Percentiles rank a stretch among this genome's conserved stretches.
These are phyloP conservation scores for Tricholaema leucomelas DNA, from an alignment of 2,113 vertebrate species.

Conservation along the genomic window DNA sequence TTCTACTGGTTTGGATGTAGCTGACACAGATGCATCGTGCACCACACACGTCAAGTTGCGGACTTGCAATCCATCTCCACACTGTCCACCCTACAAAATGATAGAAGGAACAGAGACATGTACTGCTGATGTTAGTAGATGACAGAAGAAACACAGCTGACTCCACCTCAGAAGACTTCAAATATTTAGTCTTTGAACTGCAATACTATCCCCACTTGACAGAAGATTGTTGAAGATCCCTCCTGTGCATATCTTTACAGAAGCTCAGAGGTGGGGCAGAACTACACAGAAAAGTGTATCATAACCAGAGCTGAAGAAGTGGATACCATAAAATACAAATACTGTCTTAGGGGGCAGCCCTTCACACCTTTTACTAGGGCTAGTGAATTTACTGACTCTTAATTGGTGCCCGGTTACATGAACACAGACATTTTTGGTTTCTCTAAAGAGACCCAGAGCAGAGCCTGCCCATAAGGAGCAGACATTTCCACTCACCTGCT, in stretches of 20 bases:
- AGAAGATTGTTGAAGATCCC: not conserved
- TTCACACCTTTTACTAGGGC: not conserved
- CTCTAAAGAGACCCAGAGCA: not conserved
- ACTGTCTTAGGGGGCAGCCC: not conserved
- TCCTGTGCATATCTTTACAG: not conserved
- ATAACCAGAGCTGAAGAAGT: not conserved
- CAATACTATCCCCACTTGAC: not conserved
- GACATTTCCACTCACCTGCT: not conserved
- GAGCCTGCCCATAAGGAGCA: not conserved
- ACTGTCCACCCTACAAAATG: constrained; percentile 84
- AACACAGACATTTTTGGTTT: not conserved
- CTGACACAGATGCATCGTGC: constrained; percentile 77
- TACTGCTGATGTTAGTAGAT: not conserved
- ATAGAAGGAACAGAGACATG: constrained; percentile 6
- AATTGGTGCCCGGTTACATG: not conserved
- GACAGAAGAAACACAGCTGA: not conserved
- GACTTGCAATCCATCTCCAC: constrained; percentile 87
- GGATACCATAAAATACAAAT: not conserved
- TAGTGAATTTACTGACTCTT: not conserved
- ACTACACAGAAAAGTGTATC: not conserved
- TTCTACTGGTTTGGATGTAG: constrained; percentile 66
- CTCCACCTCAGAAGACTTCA: not conserved
- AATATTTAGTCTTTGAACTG: not conserved
- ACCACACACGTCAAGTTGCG: constrained; percentile 86
- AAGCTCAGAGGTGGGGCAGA: not conserved